Evolutionary conservation across 2,113 vertebrate species (phyloP).

Genomic region (Tor tambroides): DNA sequence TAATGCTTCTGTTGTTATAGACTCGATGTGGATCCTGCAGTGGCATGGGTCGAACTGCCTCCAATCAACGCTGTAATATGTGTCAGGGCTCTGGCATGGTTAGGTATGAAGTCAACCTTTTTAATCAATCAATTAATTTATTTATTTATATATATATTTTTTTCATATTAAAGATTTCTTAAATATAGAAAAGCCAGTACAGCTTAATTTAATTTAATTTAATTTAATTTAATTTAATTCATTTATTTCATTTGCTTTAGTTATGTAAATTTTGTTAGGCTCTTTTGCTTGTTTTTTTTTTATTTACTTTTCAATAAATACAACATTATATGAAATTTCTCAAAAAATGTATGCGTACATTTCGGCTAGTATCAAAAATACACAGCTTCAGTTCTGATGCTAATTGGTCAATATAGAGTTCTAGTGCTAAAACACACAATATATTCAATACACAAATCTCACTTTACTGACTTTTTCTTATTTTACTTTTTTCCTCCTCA

Average conservation of each 20-base stretch:
- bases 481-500: too few species aligned
- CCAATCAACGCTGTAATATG: neutral
- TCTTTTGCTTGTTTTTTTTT: too few species aligned
- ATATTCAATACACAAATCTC: too few species aligned
- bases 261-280: neutral
- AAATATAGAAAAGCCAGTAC: neutral
- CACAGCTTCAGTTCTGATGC: too few species aligned
- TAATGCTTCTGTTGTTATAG: slow-evolving; percentile 48
- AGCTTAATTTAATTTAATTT: neutral
- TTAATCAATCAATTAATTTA: neutral
- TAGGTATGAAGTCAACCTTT: slow-evolving; percentile 47
- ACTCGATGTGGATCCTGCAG: slow-evolving; percentile 58
- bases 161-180: neutral
- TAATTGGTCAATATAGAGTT: too few species aligned
- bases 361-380: too few species aligned
- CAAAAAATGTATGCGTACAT: too few species aligned
- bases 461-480: too few species aligned
- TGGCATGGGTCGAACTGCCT: slow-evolving; percentile 32
- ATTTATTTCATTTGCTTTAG: neutral
- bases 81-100: slow-evolving; percentile 53
- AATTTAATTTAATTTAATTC: neutral
- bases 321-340: neutral
- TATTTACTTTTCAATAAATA: neutral
- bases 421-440: too few species aligned
- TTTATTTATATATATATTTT: neutral